phyloP scores from a whole-genome alignment of 2,797 vertebrate species.

The Cuniculus paca region DNA sequence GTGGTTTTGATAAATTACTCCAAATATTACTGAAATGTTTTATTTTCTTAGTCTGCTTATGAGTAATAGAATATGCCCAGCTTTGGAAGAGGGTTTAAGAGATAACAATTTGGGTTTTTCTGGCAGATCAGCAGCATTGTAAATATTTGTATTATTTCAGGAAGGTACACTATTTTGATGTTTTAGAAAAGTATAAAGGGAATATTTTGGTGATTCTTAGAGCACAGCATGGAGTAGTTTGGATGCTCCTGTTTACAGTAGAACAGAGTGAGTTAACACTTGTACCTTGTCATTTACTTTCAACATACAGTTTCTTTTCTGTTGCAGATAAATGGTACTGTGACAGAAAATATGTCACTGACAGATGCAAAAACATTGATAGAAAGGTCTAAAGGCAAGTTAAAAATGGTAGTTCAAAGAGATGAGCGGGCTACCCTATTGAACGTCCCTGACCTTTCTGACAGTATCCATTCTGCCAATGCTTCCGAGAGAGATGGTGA shows the following conservation, averaged over 20 bases:
- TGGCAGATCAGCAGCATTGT: neutral
- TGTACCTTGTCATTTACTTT: slow-evolving; percentile 52
- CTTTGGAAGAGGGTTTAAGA: neutral
- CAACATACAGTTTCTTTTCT: slow-evolving; percentile 72
- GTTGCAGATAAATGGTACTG: slow-evolving; percentile 98
- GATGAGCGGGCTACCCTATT: slow-evolving; percentile 97
- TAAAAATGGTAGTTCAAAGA: slow-evolving; percentile 99
- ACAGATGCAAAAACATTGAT: slow-evolving; percentile 99
- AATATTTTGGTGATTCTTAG: neutral
- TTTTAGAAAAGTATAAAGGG: neutral
- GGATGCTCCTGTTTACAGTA: neutral
- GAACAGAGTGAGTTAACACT: neutral
- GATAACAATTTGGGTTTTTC: neutral
- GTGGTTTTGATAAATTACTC: neutral
- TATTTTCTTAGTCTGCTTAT: neutral
- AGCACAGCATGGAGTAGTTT: neutral
- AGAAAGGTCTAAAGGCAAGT: slow-evolving; percentile 99
- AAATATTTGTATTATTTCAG: neutral
- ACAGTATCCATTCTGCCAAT: slow-evolving; percentile 98
- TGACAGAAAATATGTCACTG: slow-evolving; percentile 99
- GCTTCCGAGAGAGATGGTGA: slow-evolving; percentile 98
- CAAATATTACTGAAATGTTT: neutral
- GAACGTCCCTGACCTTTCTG: slow-evolving; percentile 98
- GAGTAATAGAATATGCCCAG: neutral
- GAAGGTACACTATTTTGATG: neutral